Conservation (phyloP, 2,797 vertebrate genomes). For the Rhynchotus rufescens region DNA sequence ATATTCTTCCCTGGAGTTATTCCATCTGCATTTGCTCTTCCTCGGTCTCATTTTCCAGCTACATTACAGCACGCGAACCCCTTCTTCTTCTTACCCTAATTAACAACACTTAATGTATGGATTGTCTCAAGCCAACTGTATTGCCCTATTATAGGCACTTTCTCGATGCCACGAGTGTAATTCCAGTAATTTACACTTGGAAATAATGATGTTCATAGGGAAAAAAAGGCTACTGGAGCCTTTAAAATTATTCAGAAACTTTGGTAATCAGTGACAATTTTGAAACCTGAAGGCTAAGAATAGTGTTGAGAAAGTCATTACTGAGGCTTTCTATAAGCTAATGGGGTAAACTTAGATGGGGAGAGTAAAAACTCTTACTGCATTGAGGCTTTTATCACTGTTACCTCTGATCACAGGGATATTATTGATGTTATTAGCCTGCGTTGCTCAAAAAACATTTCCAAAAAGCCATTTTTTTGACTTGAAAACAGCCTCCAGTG, state of each 20-base stretch:
- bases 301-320: not conserved
- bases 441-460: not conserved
- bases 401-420: not conserved
- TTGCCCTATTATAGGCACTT: not conserved
- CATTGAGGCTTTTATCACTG: not conserved
- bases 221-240: not conserved
- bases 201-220: not conserved
- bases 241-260: not conserved
- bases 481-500: not conserved
- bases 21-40: not conserved
- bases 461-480: not conserved
- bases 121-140: not conserved
- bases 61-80: not conserved
- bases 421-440: not conserved
- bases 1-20: not conserved
- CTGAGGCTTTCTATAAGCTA: not conserved
- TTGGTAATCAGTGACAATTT: not conserved
- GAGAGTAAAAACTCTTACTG: not conserved
- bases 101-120: not conserved
- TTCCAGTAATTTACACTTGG: not conserved
- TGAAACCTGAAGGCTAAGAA: not conserved
- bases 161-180: fast-evolving
- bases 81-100: not conserved
- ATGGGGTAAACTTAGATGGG: not conserved
- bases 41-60: not conserved